These are phyloP conservation scores for Calliphora vomitoria DNA, from an alignment of 2,888 invertebrate species.

Conservation along the genomic window DNA sequence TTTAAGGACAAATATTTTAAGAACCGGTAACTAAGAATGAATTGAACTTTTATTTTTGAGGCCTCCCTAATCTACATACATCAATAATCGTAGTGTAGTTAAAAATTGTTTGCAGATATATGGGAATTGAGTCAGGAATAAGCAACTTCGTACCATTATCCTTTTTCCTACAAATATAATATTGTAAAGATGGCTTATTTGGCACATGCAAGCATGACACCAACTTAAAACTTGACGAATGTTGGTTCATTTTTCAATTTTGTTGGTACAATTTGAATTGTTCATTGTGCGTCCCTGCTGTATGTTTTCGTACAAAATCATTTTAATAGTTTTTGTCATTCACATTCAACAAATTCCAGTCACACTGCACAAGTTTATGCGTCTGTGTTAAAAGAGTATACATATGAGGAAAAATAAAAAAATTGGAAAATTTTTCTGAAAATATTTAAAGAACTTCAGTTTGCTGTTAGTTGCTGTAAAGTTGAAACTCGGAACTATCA, in stretches of 20 bases:
- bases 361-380: conserved; percentile 36
- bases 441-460: too few relatives aligned
- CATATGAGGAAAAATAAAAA: too few relatives aligned
- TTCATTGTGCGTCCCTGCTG: background rate
- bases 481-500: too few relatives aligned
- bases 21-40: too few relatives aligned
- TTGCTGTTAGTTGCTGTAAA: too few relatives aligned
- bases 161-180: background rate
- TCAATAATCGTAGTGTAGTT: conserved; percentile 29
- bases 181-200: too few relatives aligned
- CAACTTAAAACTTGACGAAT: too few relatives aligned
- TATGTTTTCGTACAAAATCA: conserved; percentile 22
- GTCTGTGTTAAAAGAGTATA: background rate
- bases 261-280: background rate
- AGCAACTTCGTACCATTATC: background rate
- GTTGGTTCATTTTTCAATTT: background rate
- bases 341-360: conserved; percentile 48
- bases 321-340: conserved; percentile 49
- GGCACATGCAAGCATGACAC: too few relatives aligned
- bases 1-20: too few relatives aligned
- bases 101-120: background rate
- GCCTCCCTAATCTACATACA: background rate
- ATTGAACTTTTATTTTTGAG: too few relatives aligned
- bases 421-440: too few relatives aligned
- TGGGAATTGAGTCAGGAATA: background rate